Conservation (phyloP, 2,888 invertebrate species). For the Hylaea fasciaria region DNA sequence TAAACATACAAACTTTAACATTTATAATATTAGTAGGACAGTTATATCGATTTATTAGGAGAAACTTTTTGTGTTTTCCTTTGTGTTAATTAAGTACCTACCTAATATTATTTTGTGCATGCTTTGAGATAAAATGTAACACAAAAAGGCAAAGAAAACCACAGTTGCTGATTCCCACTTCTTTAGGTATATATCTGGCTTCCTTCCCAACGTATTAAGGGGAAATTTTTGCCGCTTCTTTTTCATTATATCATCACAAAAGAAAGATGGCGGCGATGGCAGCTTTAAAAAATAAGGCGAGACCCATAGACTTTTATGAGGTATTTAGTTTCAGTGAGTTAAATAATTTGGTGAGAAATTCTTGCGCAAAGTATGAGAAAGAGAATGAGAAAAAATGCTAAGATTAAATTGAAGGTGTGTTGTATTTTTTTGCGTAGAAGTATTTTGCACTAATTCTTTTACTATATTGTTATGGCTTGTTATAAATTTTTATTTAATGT, state of each 20-base stretch:
- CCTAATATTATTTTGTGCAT: no score
- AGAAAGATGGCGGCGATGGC: conserved; percentile 19
- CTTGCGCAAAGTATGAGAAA: no score
- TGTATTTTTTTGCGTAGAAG: no score
- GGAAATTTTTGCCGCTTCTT: conserved; percentile 22
- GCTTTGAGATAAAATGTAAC: no score
- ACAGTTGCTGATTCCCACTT: neutral
- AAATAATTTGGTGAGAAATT: conserved; percentile 13
- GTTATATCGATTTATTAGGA: no score
- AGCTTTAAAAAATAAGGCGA: conserved; percentile 9
- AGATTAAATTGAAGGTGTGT: neutral
- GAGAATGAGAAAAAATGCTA: neutral
- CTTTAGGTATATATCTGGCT: neutral
- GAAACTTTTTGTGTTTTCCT: no score
- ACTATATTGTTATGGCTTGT: no score
- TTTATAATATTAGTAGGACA: no score
- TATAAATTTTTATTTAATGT: no score
- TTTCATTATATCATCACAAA: conserved; percentile 31
- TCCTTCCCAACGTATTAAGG: conserved; percentile 9
- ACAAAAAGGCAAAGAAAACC: neutral
- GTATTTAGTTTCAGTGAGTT: conserved; percentile 17
- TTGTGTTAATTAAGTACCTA: no score
- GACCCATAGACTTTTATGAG: conserved; percentile 20
- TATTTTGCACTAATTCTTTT: no score
- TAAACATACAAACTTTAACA: no score